phyloP scores from a whole-genome alignment of 2,888 invertebrate genomes.

The Lepidocyrtoides sp. region DNA sequence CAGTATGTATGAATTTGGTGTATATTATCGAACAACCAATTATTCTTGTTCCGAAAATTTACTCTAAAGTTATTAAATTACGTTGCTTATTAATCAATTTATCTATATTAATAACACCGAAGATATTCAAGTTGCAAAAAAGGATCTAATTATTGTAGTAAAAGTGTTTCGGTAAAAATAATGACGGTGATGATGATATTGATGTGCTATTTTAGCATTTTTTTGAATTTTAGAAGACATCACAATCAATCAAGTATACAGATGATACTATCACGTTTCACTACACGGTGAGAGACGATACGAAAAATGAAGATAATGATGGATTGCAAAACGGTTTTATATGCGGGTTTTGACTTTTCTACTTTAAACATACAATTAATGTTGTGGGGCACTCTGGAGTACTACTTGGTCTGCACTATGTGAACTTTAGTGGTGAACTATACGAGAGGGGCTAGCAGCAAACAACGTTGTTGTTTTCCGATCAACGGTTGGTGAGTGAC shows the following conservation, averaged over 20 bases:
- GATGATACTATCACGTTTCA: background rate
- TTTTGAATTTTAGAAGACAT: background rate
- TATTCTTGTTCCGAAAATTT: background rate
- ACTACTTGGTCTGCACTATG: background rate
- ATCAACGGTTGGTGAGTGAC: background rate
- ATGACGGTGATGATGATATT: background rate
- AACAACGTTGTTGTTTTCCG: slow-evolving; percentile 3
- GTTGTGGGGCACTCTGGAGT: slow-evolving; percentile 10
- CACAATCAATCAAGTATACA: background rate
- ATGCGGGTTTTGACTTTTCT: too few relatives aligned
- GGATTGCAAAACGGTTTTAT: background rate
- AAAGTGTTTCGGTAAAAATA: background rate
- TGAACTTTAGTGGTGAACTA: background rate
- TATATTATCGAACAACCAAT: too few relatives aligned
- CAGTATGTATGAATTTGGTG: background rate
- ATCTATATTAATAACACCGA: too few relatives aligned
- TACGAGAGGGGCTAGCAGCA: slow-evolving; percentile 15
- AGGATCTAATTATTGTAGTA: background rate
- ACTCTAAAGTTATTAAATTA: too few relatives aligned
- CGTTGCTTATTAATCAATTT: too few relatives aligned
- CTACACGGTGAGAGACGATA: too few relatives aligned
- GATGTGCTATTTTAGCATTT: background rate
- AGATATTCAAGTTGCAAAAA: background rate
- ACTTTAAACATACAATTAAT: too few relatives aligned
- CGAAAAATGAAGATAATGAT: too few relatives aligned